These are phyloP conservation scores for Oncorhynchus masou DNA, from an alignment of 2,113 vertebrate genomes.

Conservation along the genomic window DNA sequence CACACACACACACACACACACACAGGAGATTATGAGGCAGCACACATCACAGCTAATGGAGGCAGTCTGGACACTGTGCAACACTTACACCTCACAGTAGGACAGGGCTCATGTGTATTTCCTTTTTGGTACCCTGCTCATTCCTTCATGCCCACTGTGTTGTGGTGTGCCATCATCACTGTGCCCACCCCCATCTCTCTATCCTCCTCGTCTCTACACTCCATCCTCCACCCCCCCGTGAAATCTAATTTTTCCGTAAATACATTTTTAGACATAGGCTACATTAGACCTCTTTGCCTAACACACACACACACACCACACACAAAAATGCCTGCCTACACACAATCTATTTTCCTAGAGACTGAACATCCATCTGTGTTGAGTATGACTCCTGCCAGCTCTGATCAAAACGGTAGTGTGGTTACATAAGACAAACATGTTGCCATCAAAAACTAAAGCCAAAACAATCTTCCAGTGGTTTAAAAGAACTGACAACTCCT, in stretches of 20 bases:
- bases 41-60: too few relatives aligned
- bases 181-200: slow-evolving; percentile 21
- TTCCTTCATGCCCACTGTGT: background rate
- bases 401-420: slow-evolving; percentile 43
- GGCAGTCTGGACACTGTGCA: too few relatives aligned
- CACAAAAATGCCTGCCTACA: slow-evolving; percentile 15
- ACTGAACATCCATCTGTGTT: slow-evolving; percentile 37
- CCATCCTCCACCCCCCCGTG: slow-evolving; percentile 5
- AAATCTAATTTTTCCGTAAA: background rate
- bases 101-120: background rate
- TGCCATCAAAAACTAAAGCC: slow-evolving; percentile 36
- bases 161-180: slow-evolving; percentile 44
- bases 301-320: background rate
- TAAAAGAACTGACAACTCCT: slow-evolving; percentile 25
- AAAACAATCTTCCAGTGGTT: slow-evolving; percentile 45
- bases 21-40: too few relatives aligned
- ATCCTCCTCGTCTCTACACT: background rate
- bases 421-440: slow-evolving; percentile 55
- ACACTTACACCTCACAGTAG: too few relatives aligned
- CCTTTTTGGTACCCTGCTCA: background rate
- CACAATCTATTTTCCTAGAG: slow-evolving; percentile 12
- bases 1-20: background rate
- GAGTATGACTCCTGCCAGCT: slow-evolving; percentile 42
- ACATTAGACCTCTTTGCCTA: too few relatives aligned
- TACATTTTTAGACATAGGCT: background rate